phyloP scores from a whole-genome alignment of 2,797 vertebrate genomes.

The Sebastes elongatus region DNA sequence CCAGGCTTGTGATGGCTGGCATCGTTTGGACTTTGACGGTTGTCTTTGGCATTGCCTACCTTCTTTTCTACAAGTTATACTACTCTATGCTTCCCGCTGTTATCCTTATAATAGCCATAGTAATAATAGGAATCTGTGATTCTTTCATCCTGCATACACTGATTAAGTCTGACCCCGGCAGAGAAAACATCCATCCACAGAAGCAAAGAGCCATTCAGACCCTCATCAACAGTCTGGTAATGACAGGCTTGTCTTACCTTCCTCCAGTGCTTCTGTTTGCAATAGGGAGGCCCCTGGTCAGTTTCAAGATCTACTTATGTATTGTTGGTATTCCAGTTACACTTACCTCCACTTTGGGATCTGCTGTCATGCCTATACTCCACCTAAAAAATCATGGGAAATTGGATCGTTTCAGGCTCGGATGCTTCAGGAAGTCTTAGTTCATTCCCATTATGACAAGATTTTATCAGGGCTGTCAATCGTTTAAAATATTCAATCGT shows the following conservation, averaged over 20 bases:
- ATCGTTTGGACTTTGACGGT: conserved; percentile 46
- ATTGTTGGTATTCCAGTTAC: fast-evolving
- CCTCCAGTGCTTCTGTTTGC: conserved; percentile 49
- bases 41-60: neutral
- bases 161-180: conserved; percentile 36
- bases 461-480: no score
- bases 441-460: no score
- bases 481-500: no score
- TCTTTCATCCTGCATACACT: conserved; percentile 60
- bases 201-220: conserved; percentile 73
- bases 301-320: fast-evolving
- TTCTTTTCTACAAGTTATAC: fast-evolving
- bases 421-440: conserved; percentile 2
- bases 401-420: neutral
- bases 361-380: conserved; percentile 57
- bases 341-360: conserved; percentile 23
- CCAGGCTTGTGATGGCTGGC: conserved; percentile 28
- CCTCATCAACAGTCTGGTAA: conserved; percentile 64
- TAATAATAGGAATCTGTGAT: conserved; percentile 68
- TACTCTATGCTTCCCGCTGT: neutral
- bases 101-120: conserved; percentile 15
- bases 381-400: conserved; percentile 45
- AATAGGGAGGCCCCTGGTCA: neutral
- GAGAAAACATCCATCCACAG: conserved; percentile 68
- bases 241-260: conserved; percentile 58